phyloP scores from a whole-genome alignment of 2,797 vertebrate species.

The Mallotus villosus region DNA sequence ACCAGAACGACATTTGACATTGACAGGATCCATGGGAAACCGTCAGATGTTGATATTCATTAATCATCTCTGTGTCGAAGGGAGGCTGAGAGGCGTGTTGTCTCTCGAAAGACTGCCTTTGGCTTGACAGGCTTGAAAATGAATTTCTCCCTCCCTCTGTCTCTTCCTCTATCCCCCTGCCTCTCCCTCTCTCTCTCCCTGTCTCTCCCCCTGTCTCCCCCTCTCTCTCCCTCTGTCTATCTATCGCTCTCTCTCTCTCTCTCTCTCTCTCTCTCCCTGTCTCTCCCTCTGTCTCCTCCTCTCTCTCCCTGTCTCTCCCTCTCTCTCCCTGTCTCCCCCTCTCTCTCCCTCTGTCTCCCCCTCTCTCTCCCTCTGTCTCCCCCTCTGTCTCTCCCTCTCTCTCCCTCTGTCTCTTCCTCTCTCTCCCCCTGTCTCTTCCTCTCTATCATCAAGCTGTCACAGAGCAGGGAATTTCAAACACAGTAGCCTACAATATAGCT shows the following conservation, averaged over 20 bases:
- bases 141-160: not conserved
- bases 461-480: not conserved
- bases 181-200: too few species aligned
- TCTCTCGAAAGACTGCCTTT: not conserved
- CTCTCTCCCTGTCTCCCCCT: not conserved
- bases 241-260: too few species aligned
- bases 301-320: not conserved
- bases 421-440: constrained; percentile 21
- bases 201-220: too few species aligned
- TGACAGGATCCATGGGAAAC: too few species aligned
- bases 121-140: not conserved
- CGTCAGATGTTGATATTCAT: too few species aligned
- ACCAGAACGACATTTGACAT: too few species aligned
- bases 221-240: not conserved
- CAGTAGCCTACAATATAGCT: not conserved
- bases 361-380: not conserved
- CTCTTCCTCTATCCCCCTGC: too few species aligned
- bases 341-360: not conserved
- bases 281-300: constrained; percentile 6
- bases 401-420: not conserved
- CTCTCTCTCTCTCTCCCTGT: constrained; percentile 9
- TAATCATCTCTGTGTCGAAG: too few species aligned
- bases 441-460: constrained; percentile 24
- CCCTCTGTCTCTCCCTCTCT: too few species aligned
- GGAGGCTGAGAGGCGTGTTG: not conserved